Evolutionary conservation across 1,140 invertebrate genomes (phyloP).

Genomic region (Chrysopa pallens): DNA sequence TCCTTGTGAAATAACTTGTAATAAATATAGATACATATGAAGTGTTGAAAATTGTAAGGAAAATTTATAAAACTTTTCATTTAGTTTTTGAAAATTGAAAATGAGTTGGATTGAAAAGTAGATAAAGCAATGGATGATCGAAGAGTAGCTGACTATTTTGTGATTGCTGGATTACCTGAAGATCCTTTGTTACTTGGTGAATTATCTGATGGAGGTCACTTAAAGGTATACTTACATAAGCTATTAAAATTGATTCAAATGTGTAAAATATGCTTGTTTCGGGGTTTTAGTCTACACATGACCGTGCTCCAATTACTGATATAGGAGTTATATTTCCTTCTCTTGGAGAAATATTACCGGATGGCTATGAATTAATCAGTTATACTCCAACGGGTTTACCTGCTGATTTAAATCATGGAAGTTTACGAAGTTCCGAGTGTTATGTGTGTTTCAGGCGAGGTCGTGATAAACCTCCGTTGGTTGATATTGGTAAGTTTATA

Average conservation of each 20-base stretch:
- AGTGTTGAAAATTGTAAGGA: neutral
- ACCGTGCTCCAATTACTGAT: slow-evolving; percentile 87
- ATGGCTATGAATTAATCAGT: slow-evolving; percentile 66
- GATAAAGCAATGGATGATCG: slow-evolving; percentile 52
- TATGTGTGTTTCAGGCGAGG: slow-evolving; percentile 85
- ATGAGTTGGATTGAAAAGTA: neutral
- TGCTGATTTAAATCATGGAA: slow-evolving; percentile 95
- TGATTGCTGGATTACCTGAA: slow-evolving; percentile 84
- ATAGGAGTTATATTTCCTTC: slow-evolving; percentile 77
- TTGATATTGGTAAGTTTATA: slow-evolving; percentile 75
- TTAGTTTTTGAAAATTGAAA: too few species aligned
- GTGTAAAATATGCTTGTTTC: neutral
- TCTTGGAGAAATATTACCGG: slow-evolving; percentile 67
- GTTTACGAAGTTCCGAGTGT: slow-evolving; percentile 79
- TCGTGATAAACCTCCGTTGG: slow-evolving; percentile 85
- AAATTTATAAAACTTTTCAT: neutral
- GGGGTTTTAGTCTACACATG: slow-evolving; percentile 21
- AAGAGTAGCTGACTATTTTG: slow-evolving; percentile 86
- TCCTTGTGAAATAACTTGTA: neutral
- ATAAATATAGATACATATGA: neutral
- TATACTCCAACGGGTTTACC: slow-evolving; percentile 67
- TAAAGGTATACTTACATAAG: slow-evolving; percentile 32
- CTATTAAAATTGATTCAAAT: neutral
- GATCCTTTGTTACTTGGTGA: slow-evolving; percentile 65
- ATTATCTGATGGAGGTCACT: slow-evolving; percentile 56